Evolutionary conservation across 2,113 vertebrate genomes (phyloP).

Genomic region (Notarius lentiginosus): DNA sequence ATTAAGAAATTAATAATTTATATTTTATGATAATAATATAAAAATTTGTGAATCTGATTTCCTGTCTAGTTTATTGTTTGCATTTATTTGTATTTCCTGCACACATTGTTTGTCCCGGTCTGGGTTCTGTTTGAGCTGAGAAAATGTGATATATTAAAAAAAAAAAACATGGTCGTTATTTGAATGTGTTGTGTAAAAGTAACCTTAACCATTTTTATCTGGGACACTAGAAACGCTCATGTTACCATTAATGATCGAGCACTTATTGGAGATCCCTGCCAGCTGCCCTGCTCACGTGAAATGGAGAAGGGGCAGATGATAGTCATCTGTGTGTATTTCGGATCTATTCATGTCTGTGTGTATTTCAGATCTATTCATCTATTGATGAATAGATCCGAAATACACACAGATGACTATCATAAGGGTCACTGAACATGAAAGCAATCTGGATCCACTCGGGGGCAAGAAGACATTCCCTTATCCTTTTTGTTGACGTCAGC

Average conservation of each 20-base stretch:
- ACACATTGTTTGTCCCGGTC: conserved; percentile 38
- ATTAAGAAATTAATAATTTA: neutral
- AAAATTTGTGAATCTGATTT: conserved; percentile 21
- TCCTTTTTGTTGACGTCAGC: conserved; percentile 26
- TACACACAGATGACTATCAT: conserved; percentile 33
- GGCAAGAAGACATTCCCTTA: conserved; percentile 19
- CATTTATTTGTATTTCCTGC: conserved; percentile 34
- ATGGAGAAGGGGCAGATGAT: too few species aligned
- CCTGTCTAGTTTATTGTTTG: conserved; percentile 17
- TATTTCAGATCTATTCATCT: too few species aligned
- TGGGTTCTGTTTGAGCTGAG: conserved; percentile 26
- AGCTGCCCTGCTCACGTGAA: conserved; percentile 17
- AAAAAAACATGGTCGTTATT: conserved; percentile 22
- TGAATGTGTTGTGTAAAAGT: conserved; percentile 46
- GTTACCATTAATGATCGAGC: conserved; percentile 27
- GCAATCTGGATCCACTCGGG: conserved; percentile 22
- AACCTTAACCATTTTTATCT: conserved; percentile 35
- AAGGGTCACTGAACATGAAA: conserved; percentile 29
- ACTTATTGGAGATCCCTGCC: neutral
- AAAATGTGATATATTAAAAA: conserved; percentile 23
- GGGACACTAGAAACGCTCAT: conserved; percentile 20
- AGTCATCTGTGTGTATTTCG: too few species aligned
- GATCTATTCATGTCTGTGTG: too few species aligned
- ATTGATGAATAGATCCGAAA: conserved; percentile 21
- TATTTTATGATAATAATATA: neutral